phyloP scores from a whole-genome alignment of 2,113 vertebrate species.

The Sclerurus mexicanus region DNA sequence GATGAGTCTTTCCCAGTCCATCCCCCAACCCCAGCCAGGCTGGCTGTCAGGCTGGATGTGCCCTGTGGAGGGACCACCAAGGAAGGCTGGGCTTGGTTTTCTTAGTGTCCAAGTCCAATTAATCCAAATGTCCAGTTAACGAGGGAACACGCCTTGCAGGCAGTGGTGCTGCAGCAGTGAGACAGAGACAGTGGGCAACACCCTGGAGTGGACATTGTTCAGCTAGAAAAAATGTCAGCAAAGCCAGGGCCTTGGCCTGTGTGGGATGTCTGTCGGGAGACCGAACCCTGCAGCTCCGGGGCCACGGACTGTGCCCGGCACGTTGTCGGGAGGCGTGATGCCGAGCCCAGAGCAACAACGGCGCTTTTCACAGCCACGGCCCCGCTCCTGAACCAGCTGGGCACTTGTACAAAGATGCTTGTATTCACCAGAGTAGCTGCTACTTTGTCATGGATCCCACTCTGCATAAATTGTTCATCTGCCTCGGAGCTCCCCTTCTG shows the following conservation, averaged over 20 bases:
- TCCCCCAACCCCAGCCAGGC: neutral
- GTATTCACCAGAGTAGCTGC: constrained; percentile 34
- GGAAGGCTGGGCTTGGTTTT: accelerated
- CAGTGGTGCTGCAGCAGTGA: neutral
- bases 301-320: neutral
- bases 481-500: constrained; percentile 16
- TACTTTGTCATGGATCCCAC: constrained; percentile 28
- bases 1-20: neutral
- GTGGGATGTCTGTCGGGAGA: accelerated
- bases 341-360: neutral
- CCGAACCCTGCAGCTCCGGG: neutral
- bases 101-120: neutral
- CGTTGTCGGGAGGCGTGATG: neutral
- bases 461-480: constrained; percentile 44
- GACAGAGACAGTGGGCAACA: accelerated
- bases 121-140: neutral
- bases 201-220: accelerated
- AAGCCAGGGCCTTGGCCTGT: accelerated
- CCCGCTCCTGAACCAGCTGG: constrained; percentile 23
- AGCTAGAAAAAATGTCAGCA: neutral
- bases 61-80: accelerated
- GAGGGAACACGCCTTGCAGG: accelerated
- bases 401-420: constrained; percentile 42
- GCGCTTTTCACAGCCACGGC: neutral
- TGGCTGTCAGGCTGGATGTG: neutral